phyloP scores from a whole-genome alignment of 2,888 invertebrate species.

The Clanis bilineata region DNA sequence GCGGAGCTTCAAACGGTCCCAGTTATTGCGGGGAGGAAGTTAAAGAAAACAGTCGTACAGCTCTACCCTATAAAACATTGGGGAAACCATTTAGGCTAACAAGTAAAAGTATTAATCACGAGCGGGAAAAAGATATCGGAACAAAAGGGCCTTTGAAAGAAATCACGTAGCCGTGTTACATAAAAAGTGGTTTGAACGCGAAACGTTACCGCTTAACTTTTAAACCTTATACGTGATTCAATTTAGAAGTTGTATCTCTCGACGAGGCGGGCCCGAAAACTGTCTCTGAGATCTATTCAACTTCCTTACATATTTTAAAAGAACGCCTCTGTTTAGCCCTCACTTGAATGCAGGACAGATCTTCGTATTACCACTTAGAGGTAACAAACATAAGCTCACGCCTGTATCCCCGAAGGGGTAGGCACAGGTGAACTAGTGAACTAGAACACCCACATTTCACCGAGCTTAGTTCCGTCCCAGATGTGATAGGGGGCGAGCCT shows the following conservation, averaged over 20 bases:
- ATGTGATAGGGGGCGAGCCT: too few species aligned
- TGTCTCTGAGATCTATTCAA: conserved; percentile 68
- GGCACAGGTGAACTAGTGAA: too few species aligned
- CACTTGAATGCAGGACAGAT: conserved; percentile 40
- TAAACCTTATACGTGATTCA: conserved; percentile 81
- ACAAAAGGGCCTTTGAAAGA: conserved; percentile 59
- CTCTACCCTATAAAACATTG: conserved; percentile 34
- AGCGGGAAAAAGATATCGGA: conserved; percentile 56
- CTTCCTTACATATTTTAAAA: conserved; percentile 64
- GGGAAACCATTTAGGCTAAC: conserved; percentile 55
- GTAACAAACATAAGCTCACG: too few species aligned
- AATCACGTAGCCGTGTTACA: conserved; percentile 69
- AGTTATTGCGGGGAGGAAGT: not conserved
- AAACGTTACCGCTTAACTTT: conserved; percentile 79
- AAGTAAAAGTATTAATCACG: conserved; percentile 62
- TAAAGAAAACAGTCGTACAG: conserved; percentile 15
- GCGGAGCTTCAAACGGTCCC: not conserved
- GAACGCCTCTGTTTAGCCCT: conserved; percentile 42
- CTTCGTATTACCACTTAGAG: conserved; percentile 17
- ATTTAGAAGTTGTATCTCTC: conserved; percentile 74
- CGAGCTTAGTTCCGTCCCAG: too few species aligned
- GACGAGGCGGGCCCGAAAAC: conserved; percentile 57
- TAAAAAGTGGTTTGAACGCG: conserved; percentile 73
- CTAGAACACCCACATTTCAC: too few species aligned
- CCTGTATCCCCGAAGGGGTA: too few species aligned